Conservation (phyloP, 2,888 invertebrate genomes). For the Leucoma salicis region DNA sequence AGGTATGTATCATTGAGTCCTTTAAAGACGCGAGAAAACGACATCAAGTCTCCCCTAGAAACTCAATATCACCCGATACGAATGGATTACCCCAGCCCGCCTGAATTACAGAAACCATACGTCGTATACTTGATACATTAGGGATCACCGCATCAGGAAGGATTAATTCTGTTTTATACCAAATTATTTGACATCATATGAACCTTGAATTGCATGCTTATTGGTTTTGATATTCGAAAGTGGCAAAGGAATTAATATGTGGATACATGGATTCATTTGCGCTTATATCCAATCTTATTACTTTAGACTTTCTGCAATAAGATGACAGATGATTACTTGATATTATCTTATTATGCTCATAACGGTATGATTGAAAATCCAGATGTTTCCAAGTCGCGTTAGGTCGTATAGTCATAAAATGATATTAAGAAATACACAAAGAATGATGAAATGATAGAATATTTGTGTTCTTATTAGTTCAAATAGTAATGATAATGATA, state of each 20-base stretch:
- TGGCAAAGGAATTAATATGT: constrained; percentile 17
- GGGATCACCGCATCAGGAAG: constrained; percentile 65
- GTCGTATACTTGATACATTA: constrained; percentile 66
- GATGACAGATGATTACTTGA: too few species aligned
- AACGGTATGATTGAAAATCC: too few species aligned
- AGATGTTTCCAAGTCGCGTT: too few species aligned
- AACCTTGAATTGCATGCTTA: constrained; percentile 47
- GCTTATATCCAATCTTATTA: not conserved
- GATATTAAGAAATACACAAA: too few species aligned
- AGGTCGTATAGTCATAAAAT: too few species aligned
- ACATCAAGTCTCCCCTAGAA: constrained; percentile 59
- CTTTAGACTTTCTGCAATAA: not conserved
- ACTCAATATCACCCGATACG: constrained; percentile 65
- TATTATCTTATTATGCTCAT: too few species aligned
- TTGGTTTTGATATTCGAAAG: constrained; percentile 20
- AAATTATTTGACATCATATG: constrained; percentile 58
- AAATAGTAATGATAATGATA: too few species aligned
- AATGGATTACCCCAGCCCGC: constrained; percentile 72
- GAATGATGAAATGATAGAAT: too few species aligned
- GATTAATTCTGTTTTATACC: constrained; percentile 69
- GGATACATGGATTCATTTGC: not conserved
- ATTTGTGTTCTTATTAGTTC: too few species aligned
- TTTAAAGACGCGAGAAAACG: constrained; percentile 55
- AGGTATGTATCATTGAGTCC: constrained; percentile 30
- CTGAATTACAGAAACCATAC: constrained; percentile 81